phyloP scores from a whole-genome alignment of 1,140 invertebrate genomes.

The Teleopsis dalmanni region DNA sequence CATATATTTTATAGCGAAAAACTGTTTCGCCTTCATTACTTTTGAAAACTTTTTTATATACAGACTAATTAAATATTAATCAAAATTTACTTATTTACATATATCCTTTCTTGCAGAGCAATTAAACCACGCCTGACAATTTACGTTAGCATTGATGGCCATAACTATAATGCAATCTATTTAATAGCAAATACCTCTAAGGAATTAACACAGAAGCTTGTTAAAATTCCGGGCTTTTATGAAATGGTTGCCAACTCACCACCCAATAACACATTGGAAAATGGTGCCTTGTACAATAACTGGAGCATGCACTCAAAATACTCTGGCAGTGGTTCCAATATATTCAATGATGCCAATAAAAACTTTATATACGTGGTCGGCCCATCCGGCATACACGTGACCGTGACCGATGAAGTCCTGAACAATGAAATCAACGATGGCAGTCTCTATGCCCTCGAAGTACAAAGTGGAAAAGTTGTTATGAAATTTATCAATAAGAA shows the following conservation, averaged over 20 bases:
- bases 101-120: constrained; percentile 46
- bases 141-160: constrained; percentile 65
- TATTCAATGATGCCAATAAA: constrained; percentile 45
- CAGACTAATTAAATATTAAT: constrained; percentile 3
- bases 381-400: constrained; percentile 64
- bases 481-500: constrained; percentile 40
- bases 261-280: constrained; percentile 12
- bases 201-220: constrained; percentile 62
- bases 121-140: constrained; percentile 70
- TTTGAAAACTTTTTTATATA: constrained; percentile 18
- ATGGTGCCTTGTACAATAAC: constrained; percentile 23
- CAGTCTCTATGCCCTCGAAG: constrained; percentile 55
- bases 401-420: constrained; percentile 67
- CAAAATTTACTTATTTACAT: not conserved
- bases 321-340: constrained; percentile 42
- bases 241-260: constrained; percentile 32
- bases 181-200: constrained; percentile 58
- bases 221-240: constrained; percentile 40
- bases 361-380: constrained; percentile 58
- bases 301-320: constrained; percentile 43
- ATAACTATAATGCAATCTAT: constrained; percentile 71
- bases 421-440: constrained; percentile 56
- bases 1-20: too few relatives aligned
- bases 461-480: constrained; percentile 43
- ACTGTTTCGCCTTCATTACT: too few relatives aligned